Evolutionary conservation across 2,113 vertebrate genomes (phyloP), one percentile per base, ranked within the genome.

Genomic region (Uria aalge): DNA sequence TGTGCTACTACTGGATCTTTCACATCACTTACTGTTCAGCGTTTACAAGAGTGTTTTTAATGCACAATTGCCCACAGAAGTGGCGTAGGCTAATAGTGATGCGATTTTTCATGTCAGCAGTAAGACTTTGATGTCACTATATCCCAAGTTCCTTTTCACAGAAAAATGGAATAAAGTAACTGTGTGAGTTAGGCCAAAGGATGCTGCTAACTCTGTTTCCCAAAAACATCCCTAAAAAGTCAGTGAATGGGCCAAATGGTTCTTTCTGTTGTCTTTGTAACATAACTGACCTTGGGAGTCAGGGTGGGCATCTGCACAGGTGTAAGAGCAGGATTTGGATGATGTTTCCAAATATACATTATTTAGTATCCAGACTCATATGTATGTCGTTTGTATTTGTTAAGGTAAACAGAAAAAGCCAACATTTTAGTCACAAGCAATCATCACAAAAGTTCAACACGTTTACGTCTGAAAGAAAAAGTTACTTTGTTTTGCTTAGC

Each of bases 41-140:
- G 94, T 96, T 96, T 94, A 95, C 83, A 83, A 52, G 79, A 88
- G 29, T 45, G 62, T 53, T 97, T 91, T 90, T 90, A 88, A 90
- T 85, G 92, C 71, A 76, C 2, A 5, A 48, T 88, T 91, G 80
- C 80, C 69, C 22, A 2, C 36, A 38, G 76, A 76, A 94, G 36
- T 88, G 55, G 56, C 62, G 14, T 32, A 38, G 72, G 40, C 63
- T 90, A 74, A 75, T 71, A 48, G 26, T 56, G 41, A 63, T 77
- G 59, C 66, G 74, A 59, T 86, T 60, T 91, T 94, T 92, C 59
- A 76, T 3, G 5, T 59, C 63, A 90, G 64, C 43, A 87, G 41
- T 30, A 72, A 63, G 69, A 71, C 23, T 64, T 82, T 63, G n/a
- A 57, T 80, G 36, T 74, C 29, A 50, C 24, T 94, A 27, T 50